Evolutionary conservation across 1,140 invertebrate genomes (phyloP), one percentile per base, ranked within the genome.

Genomic region (Achatina immaculata): DNA sequence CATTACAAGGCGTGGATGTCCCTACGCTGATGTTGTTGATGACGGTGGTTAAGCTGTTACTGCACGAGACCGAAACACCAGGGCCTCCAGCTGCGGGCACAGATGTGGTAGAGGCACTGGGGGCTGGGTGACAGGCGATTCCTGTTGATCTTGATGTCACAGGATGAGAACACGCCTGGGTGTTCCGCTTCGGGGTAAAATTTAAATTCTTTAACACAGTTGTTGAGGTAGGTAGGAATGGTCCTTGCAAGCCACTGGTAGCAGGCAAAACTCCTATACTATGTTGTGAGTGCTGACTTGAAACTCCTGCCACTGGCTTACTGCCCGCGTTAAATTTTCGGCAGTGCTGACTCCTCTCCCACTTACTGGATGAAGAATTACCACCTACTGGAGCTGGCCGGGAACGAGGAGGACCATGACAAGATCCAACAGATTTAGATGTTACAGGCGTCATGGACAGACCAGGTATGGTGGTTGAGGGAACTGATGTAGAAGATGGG

Each of bases 11-110:
- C 1, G 87, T 88, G 11, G 89, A 88, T 11, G 89, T 89, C 9
- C 88, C 88, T 36, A 90, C 88, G 69, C 86, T 87, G 21, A 89
- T 87, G 66, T 89, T 90, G 75, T 89, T 90, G 19, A 88, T 83
- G 14, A 86, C 77, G 1, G 86, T 85, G 7, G 87, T 83, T 24
- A 86, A 78, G 31, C 74, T 76, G 16, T 58, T 58, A 62, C 58
- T 62, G 40, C 74, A 76, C 28, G 74, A 55, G 0, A 76, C 11
- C 14, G 38, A 45, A 16, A n/a, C 34, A 65, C 24, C 11, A 1
- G 74, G 19, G 48, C 48, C 48, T 2, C 31, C 55, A 21, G 38
- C 4, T 36, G 74, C n/a, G 51, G 74, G 16, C 16, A 65, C 11
- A 36, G 40, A 4, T 45, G 72, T 45, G 31, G 72, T 74, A 21